A percentile compares a stretch with the other conserved stretches of the same genome.
Conservation (phyloP, 2,113 vertebrate genomes). For the Carettochelys insculpta region DNA sequence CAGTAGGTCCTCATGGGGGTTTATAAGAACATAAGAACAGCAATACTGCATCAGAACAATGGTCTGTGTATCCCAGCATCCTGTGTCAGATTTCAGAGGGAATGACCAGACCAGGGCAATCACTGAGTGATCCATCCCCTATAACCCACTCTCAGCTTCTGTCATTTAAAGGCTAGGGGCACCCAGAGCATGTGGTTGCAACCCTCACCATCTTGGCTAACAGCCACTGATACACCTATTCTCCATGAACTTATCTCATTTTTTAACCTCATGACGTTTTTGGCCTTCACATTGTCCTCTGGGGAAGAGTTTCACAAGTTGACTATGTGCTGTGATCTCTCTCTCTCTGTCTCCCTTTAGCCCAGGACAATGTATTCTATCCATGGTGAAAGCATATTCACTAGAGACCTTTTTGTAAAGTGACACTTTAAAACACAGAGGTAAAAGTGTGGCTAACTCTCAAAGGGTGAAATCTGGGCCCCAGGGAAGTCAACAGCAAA, state of each 20-base stretch:
- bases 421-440: neutral
- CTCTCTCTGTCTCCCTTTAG: neutral
- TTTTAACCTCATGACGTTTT: neutral
- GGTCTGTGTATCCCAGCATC: neutral
- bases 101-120: neutral
- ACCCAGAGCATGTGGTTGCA: neutral
- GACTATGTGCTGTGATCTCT: neutral
- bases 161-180: neutral
- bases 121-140: neutral
- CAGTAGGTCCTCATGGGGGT: neutral
- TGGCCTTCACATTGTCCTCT: neutral
- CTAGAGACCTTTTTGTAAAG: neutral
- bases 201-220: neutral
- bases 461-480: neutral
- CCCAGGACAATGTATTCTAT: neutral
- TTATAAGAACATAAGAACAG: neutral
- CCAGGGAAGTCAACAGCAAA: neutral
- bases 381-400: neutral
- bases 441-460: neutral
- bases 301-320: neutral
- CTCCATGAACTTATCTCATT: neutral
- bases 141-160: neutral
- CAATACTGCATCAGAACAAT: neutral
- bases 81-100: neutral
- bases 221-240: neutral